phyloP scores from a whole-genome alignment of 1,140 invertebrate species.

The Drepana arcuata region DNA sequence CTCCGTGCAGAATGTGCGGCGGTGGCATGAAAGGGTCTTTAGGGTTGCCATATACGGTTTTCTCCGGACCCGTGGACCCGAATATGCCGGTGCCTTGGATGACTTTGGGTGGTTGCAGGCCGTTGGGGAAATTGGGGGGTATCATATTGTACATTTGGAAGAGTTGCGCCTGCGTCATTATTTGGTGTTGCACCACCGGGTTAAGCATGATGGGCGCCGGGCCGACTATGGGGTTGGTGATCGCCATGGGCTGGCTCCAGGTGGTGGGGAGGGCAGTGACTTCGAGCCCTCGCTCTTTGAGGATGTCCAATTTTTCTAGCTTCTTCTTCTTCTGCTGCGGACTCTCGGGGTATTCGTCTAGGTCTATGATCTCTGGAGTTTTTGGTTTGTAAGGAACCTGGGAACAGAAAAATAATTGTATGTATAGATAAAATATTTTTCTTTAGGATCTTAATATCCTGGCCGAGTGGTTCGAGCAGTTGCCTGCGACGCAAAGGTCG shows the following conservation, averaged over 20 bases:
- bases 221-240: conserved; percentile 20
- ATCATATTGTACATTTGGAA: conserved; percentile 69
- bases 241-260: conserved; percentile 23
- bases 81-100: conserved; percentile 78
- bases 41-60: conserved; percentile 79
- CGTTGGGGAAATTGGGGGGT: conserved; percentile 34
- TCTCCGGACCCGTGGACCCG: conserved; percentile 73
- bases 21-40: conserved; percentile 75
- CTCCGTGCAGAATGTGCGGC: conserved; percentile 48
- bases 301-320: conserved; percentile 79
- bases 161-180: conserved; percentile 67
- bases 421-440: too few relatives aligned
- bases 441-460: too few relatives aligned
- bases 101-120: conserved; percentile 71
- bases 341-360: conserved; percentile 70
- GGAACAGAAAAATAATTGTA: too few relatives aligned
- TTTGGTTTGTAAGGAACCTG: conserved; percentile 72
- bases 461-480: too few relatives aligned
- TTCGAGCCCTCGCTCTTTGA: conserved; percentile 81
- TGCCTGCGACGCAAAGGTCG: too few relatives aligned
- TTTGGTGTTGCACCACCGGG: conserved; percentile 65
- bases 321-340: conserved; percentile 74
- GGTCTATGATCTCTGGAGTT: conserved; percentile 77
- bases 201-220: conserved; percentile 31
- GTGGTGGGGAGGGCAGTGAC: conserved; percentile 75